phyloP scores from a whole-genome alignment of 1,140 invertebrate genomes.

The Drosophila novamexicana region DNA sequence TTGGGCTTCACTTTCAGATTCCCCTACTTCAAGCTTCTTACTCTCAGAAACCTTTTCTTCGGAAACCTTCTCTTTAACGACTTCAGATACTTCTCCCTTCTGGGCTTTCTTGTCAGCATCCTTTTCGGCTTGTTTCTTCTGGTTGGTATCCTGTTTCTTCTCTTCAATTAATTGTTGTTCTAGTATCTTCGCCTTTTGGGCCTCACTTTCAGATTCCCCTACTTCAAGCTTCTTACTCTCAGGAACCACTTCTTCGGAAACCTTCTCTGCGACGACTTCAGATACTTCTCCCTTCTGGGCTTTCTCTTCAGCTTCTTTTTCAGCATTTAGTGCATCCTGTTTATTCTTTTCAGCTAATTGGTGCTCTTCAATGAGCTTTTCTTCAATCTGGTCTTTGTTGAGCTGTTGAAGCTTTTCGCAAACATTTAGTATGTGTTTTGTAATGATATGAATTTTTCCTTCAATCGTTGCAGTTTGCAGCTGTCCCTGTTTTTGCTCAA shows the following conservation, averaged over 20 bases:
- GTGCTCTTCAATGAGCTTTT: background rate
- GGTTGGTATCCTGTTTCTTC: background rate
- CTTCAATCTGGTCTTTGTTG: slow-evolving; percentile 18
- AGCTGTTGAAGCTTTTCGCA: slow-evolving; percentile 46
- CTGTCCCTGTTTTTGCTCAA: slow-evolving; percentile 47
- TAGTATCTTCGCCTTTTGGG: too few species aligned
- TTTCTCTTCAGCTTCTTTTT: slow-evolving; percentile 12
- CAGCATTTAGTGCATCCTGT: background rate
- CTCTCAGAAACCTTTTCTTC: too few species aligned
- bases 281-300: slow-evolving; percentile 7
- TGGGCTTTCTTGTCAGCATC: slow-evolving; percentile 12
- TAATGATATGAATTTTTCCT: slow-evolving; percentile 50
- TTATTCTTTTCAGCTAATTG: background rate
- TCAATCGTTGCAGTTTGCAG: slow-evolving; percentile 36
- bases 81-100: slow-evolving; percentile 45
- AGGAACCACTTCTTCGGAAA: slow-evolving; percentile 29
- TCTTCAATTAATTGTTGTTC: too few species aligned
- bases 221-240: slow-evolving; percentile 20
- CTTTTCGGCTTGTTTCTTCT: slow-evolving; percentile 27
- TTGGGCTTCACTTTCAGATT: slow-evolving; percentile 36
- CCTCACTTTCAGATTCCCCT: slow-evolving; percentile 14
- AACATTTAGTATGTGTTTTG: slow-evolving; percentile 46
- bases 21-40: slow-evolving; percentile 3
- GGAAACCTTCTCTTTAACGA: slow-evolving; percentile 5
- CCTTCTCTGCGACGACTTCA: slow-evolving; percentile 13